Evolutionary conservation across 1,140 invertebrate species (phyloP), one percentile per base, ranked within the genome.

Genomic region (Drosophila asahinai): DNA sequence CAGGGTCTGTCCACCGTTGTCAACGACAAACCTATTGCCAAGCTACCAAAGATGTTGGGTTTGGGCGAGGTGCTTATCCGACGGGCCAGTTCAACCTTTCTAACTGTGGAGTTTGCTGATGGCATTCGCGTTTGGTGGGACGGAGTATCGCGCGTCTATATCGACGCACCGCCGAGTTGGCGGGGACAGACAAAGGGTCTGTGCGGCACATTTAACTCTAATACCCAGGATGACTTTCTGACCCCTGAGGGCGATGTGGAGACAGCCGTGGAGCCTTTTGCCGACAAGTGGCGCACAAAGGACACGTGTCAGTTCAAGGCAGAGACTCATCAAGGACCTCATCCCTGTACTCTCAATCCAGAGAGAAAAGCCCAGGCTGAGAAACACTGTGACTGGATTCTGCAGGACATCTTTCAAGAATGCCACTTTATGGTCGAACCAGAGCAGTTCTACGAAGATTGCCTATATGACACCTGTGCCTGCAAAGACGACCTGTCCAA

Each of bases 141-240:
- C 86, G 96, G 97, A 2, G 93, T 95, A 33, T 96, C 96, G 0
- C 94, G 97, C 47, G 96, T 96, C 4, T 97, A 98, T 78, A 95
- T 98, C 17, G 96, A 97, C 81, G 96, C 96, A 0, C 97, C 97
- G 7, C 94, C 97, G 2, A 92, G 94, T 49, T 96, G 97, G 78
- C 94, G 95, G 36, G 95, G 95, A 65, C 94, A 95, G 80, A 96
- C 95, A 0, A 64, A 95, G 94, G 98, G 97, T 68, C 94, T 99
- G 7, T 99, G 98, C 84, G 98, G 98, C 19, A 98, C 97, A 1
- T 98, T 97, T 87, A 97, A 97, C 65, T 93, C 95, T 14, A 98
- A 97, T 84, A 97, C 97, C 87, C 96, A 96, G 80, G 97, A 98
- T 89, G 98, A 99, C 92, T 98, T 98, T 92, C 83, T 97, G 7